Conservation (phyloP, 1,140 invertebrate genomes). For the Artemia franciscana region DNA sequence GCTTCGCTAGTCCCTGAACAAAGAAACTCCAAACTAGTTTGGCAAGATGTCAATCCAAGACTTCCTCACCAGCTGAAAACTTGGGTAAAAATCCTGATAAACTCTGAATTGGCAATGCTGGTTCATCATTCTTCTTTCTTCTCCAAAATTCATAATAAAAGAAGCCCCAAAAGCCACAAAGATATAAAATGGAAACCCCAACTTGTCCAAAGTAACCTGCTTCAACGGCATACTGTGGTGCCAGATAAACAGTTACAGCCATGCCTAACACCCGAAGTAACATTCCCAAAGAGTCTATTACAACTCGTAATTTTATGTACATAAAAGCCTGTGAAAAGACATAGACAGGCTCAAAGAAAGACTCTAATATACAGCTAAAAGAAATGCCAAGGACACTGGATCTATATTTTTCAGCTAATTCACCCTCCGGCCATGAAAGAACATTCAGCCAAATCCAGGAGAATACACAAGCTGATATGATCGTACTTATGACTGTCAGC, state of each 20-base stretch:
- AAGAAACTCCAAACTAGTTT: constrained; percentile 64
- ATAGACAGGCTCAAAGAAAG: constrained; percentile 48
- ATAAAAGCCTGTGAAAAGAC: constrained; percentile 64
- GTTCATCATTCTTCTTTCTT: constrained; percentile 27
- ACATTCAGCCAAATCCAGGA: constrained; percentile 63
- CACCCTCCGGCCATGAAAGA: constrained; percentile 30
- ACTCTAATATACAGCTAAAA: constrained; percentile 53
- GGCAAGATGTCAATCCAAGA: constrained; percentile 16
- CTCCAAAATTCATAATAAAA: constrained; percentile 46
- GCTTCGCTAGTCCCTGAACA: too few relatives aligned
- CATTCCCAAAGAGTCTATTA: constrained; percentile 50
- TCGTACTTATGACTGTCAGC: constrained; percentile 61
- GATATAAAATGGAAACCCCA: constrained; percentile 22
- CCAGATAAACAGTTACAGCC: constrained; percentile 37
- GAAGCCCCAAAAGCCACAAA: constrained; percentile 37
- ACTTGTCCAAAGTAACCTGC: constrained; percentile 60
- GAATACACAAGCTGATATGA: constrained; percentile 39
- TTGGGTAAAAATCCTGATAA: constrained; percentile 46
- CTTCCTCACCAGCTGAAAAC: constrained; percentile 11
- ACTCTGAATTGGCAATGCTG: constrained; percentile 45
- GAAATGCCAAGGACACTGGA: constrained; percentile 57
- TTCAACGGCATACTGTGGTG: constrained; percentile 40
- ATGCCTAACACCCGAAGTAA: constrained; percentile 46
- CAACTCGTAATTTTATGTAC: constrained; percentile 55
- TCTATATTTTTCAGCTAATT: constrained; percentile 35